Percentiles rank a stretch among this genome's conserved stretches.
These are phyloP conservation scores for Cliona cf. orientalis DNA, from an alignment of 37 sponge, comb jelly and placozoan species.

Conservation along the genomic window DNA sequence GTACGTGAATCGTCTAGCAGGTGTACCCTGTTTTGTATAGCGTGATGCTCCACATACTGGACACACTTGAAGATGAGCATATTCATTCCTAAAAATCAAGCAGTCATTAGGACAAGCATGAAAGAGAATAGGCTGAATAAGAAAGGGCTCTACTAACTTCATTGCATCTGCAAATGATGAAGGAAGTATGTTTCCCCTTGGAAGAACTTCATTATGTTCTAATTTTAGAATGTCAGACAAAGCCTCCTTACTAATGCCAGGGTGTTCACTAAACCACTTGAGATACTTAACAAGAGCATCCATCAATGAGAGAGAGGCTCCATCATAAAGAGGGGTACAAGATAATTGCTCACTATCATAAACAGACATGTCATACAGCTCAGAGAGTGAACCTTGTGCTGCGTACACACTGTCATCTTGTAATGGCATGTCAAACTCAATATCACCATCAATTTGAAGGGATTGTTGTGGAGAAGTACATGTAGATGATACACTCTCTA, in stretches of 20 bases:
- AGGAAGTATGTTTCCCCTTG: slow-evolving; percentile 18
- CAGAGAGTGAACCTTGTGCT: too few species aligned
- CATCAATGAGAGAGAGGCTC: not conserved
- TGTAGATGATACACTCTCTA: too few species aligned
- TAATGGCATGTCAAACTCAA: too few species aligned
- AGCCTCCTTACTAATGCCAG: slow-evolving; percentile 42
- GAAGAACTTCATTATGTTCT: slow-evolving; percentile 27
- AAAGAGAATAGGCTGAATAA: slow-evolving; percentile 5
- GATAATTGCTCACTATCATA: not conserved
- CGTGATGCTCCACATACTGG: slow-evolving; percentile 16
- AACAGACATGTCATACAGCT: not conserved
- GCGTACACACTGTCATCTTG: too few species aligned
- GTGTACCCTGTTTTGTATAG: not conserved
- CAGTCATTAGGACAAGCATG: slow-evolving; percentile 44
- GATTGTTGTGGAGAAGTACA: too few species aligned
- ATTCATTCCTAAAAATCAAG: slow-evolving; percentile 7
- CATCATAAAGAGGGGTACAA: slow-evolving; percentile 2
- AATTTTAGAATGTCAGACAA: slow-evolving; percentile 4
- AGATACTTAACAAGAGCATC: slow-evolving; percentile 24
- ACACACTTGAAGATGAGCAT: slow-evolving; percentile 1
- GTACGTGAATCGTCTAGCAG: slow-evolving; percentile 25
- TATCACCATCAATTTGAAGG: too few species aligned
- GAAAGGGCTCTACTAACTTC: slow-evolving; percentile 12
- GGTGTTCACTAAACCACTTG: slow-evolving; percentile 33
- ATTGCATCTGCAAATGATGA: slow-evolving; percentile 18